phyloP scores from a whole-genome alignment of 2,797 vertebrate species.

The Typhlichthys eigenmanni region DNA sequence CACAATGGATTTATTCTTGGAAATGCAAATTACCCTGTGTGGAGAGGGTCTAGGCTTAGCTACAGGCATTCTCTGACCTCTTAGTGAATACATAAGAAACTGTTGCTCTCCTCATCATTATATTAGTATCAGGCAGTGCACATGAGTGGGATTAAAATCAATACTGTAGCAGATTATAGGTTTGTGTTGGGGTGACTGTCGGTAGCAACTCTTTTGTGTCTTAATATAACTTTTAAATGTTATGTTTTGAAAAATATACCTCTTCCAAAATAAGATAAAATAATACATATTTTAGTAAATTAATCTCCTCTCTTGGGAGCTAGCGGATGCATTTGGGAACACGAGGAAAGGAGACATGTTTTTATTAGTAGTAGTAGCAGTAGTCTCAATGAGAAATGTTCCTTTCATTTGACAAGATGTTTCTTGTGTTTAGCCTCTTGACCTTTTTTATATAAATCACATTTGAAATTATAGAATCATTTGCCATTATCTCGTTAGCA shows the following conservation, averaged over 20 bases:
- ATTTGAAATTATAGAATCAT: too few relatives aligned
- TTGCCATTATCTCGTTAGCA: slow-evolving; percentile 15
- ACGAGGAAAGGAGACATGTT: slow-evolving; percentile 34
- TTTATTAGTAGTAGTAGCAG: slow-evolving; percentile 13
- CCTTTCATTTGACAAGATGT: slow-evolving; percentile 39
- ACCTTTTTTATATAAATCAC: too few relatives aligned
- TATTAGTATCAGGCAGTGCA: too few relatives aligned
- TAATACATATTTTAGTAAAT: not conserved
- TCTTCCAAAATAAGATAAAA: not conserved
- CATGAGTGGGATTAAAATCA: too few relatives aligned
- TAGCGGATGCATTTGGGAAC: slow-evolving; percentile 28
- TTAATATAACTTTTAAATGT: too few relatives aligned
- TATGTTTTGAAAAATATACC: not conserved
- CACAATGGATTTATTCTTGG: slow-evolving; percentile 61
- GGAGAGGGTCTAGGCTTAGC: slow-evolving; percentile 11
- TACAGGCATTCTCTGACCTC: slow-evolving; percentile 40
- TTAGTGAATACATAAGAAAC: not conserved
- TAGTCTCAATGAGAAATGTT: slow-evolving; percentile 23
- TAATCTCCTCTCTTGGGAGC: slow-evolving; percentile 7
- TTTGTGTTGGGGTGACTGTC: too few relatives aligned
- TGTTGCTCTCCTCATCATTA: too few relatives aligned
- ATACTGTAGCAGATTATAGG: too few relatives aligned
- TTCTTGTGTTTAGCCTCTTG: slow-evolving; percentile 46
- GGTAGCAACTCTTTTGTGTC: too few relatives aligned
- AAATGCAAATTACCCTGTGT: slow-evolving; percentile 55